Evolutionary conservation across 2,797 vertebrate species (phyloP), one percentile per base, ranked within the genome.

Genomic region (Sardinella longiceps): DNA sequence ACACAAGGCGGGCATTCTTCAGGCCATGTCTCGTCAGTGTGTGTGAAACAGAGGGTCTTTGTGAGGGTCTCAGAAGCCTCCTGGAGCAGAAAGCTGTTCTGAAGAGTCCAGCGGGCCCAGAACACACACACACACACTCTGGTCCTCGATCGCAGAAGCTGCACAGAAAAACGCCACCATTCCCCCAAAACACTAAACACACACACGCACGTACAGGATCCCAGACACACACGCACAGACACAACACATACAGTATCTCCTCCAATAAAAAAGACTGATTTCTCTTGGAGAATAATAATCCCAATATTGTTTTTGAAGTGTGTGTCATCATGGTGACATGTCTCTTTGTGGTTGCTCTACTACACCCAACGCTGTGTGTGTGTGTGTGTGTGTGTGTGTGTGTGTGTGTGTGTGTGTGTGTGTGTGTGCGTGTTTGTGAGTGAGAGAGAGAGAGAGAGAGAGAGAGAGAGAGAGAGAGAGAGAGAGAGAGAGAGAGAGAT

Each of bases 1-100:
- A 70, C 63, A 70, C 30, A 70, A 70, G 63, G 63, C 28, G 37
- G 63, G 30, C 30, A 70, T 70, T 70, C 63, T 66, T 66, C 28
- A 88, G 85, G 86, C 82, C 3, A 39, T 85, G 2, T 33, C 60
- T 33, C 14, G 11, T 37, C 1, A 3, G 63, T 33, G 30, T 70
- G 63, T 70, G 63, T 70, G 63, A 70, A 30, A 70, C 88, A 88
- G 83, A 84, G 48, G 83, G 74, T 77, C 86, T 88, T 87, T 90
- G 87, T 90, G 82, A 46, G 43, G 39, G 18, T 3, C 53, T 3
- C 53, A 28, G 74, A 80, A 77, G 80, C 33, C 80, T 56, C 80
- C 10, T 37, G 84, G 86, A 80, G 85, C 63, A 18, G 43, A 81
- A 77, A 37, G 60, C 43, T 81, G 83, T 77, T 84, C 81, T 86